These are phyloP conservation scores for Macrobrachium nipponense DNA, from an alignment of 1,140 invertebrate genomes.

Conservation along the genomic window DNA sequence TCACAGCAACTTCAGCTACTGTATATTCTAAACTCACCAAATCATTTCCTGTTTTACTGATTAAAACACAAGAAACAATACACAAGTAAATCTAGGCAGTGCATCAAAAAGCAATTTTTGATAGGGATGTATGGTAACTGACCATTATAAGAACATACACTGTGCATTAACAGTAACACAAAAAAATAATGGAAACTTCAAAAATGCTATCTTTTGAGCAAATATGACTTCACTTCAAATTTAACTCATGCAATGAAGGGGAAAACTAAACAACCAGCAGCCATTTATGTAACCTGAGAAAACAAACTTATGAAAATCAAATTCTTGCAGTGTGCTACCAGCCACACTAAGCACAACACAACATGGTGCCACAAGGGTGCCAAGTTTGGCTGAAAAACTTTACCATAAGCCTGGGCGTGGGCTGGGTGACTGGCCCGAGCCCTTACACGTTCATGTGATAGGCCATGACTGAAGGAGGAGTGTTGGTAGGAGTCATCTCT, in stretches of 20 bases:
- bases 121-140: too few relatives aligned
- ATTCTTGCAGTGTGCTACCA: conserved; percentile 46
- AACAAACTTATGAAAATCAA: conserved; percentile 8
- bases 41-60: not conserved
- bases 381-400: conserved; percentile 44
- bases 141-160: not conserved
- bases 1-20: not conserved
- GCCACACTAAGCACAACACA: conserved; percentile 54
- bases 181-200: not conserved
- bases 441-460: conserved; percentile 56
- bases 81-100: too few relatives aligned
- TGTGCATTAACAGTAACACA: not conserved
- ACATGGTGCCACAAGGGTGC: conserved; percentile 40
- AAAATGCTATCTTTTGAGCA: not conserved
- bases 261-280: conserved; percentile 48
- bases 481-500: conserved; percentile 35
- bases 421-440: conserved; percentile 56
- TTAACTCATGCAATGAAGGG: conserved; percentile 37
- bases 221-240: not conserved
- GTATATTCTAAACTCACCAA: not conserved
- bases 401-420: conserved; percentile 47
- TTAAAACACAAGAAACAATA: too few relatives aligned
- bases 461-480: conserved; percentile 40
- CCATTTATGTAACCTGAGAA: conserved; percentile 52
- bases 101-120: too few relatives aligned